Evolutionary conservation across 2,797 vertebrate genomes (phyloP), one percentile per base, ranked within the genome.

Genomic region (Rhynchotus rufescens): DNA sequence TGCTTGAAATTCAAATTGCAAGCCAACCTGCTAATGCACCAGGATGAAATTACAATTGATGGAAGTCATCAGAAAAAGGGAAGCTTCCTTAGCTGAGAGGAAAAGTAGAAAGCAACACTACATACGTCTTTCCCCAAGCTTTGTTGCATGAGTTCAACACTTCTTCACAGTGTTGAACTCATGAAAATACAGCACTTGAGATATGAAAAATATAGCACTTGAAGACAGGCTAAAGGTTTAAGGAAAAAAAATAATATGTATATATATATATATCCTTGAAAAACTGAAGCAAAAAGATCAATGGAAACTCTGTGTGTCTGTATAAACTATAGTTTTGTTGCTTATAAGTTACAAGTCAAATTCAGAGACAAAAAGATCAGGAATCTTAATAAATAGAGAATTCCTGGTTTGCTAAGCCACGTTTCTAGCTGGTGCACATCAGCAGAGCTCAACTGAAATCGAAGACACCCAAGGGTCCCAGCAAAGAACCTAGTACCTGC

Each of bases 371-470:
- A 54, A 1, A 66, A 25, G 34, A 47, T 3, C 40, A 88, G 65
- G 30, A 80, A 88, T 51, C 22, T 82, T 83, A 81, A 72, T 80
- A 80, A 82, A 84, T 26, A 84, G 62, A 78, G 72, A 84, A 34
- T 19, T 77, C 26, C 36, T 21, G 23, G 51, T 68, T 84, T 75
- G 40, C 34, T 68, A 17, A 34, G 47, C 9, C 32, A 34, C 17
- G 8, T 45, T 71, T 87, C 47, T 77, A 89, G 69, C 47, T 49
- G n/a, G n/a, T 42, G 30, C 44, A 66, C 47, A 49, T 36, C 23
- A 62, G 74, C 62, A 88, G 74, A 88, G 73, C 59, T 77, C 26
- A 22, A 12, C 9, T 9, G 34, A 57, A 82, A 30, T 56, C 30
- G 10, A 62, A 68, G 66, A n/a, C 65, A 76, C 1, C 26, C 3